Conservation (phyloP, 2,113 vertebrate species). For the Gasterosteus nipponicus region DNA sequence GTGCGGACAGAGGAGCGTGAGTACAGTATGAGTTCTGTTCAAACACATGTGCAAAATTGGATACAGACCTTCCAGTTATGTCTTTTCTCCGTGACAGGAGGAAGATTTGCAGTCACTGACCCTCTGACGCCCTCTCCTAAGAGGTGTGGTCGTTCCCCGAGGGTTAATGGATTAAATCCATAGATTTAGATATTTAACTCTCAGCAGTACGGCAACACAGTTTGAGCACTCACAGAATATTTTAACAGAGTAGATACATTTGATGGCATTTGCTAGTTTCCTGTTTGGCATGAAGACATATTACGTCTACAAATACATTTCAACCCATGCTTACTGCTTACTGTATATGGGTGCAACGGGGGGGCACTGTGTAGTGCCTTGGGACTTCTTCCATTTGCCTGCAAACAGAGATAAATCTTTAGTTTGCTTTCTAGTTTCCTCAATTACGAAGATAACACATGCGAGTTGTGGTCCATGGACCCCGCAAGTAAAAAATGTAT, state of each 20-base stretch:
- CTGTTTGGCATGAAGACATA: slow-evolving; percentile 23
- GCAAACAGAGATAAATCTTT: slow-evolving; percentile 61
- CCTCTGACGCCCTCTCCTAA: neutral
- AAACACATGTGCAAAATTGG: slow-evolving; percentile 54
- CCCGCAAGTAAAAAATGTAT: slow-evolving; percentile 30
- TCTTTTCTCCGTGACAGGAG: slow-evolving; percentile 22
- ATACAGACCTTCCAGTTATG: slow-evolving; percentile 43
- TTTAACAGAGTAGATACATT: neutral
- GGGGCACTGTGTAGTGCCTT: slow-evolving; percentile 36
- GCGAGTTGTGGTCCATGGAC: slow-evolving; percentile 42
- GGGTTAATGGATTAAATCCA: neutral
- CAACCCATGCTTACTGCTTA: slow-evolving; percentile 10
- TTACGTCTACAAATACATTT: slow-evolving; percentile 30
- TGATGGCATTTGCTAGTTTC: slow-evolving; percentile 22
- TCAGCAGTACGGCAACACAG: neutral
- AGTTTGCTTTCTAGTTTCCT: slow-evolving; percentile 74
- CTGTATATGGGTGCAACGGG: slow-evolving; percentile 27
- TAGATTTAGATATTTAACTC: neutral
- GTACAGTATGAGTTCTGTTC: slow-evolving; percentile 3
- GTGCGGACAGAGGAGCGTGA: slow-evolving; percentile 36
- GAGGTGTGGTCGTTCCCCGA: neutral
- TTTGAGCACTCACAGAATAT: neutral
- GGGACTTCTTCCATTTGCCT: slow-evolving; percentile 65
- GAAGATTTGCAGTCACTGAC: slow-evolving; percentile 23
- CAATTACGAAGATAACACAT: slow-evolving; percentile 73